Conservation (phyloP, 2,113 vertebrate genomes). For the Trichechus manatus region DNA sequence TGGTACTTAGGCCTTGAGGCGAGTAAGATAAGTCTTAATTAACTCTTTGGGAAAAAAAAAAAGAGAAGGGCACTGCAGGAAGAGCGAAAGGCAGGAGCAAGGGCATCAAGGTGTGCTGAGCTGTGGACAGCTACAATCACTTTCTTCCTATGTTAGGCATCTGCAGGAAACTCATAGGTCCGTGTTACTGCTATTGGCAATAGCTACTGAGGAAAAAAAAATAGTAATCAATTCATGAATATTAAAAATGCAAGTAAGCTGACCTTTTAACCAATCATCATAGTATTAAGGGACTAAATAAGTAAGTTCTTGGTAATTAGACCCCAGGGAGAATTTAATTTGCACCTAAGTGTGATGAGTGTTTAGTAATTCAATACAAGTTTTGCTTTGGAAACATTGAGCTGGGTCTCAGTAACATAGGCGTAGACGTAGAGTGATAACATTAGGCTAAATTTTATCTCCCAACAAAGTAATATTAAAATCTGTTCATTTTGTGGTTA, state of each 20-base stretch:
- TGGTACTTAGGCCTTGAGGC: neutral
- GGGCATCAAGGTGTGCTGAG: rapidly evolving
- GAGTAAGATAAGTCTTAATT: neutral
- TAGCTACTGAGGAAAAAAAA: neutral
- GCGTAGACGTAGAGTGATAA: neutral
- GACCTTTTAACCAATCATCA: slow-evolving; percentile 69
- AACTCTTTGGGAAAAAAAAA: neutral
- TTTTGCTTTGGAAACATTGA: neutral
- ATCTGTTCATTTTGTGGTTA: neutral
- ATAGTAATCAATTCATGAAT: slow-evolving; percentile 47
- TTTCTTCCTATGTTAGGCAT: neutral
- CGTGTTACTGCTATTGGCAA: neutral
- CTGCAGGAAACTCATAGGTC: neutral
- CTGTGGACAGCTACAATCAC: neutral
- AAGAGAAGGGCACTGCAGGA: neutral
- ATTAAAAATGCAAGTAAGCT: slow-evolving; percentile 66
- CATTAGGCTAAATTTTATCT: neutral
- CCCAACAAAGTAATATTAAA: neutral
- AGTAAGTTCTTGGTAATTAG: slow-evolving; percentile 67
- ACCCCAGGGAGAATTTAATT: slow-evolving; percentile 64
- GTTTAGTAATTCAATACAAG: slow-evolving; percentile 16
- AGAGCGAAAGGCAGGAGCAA: neutral
- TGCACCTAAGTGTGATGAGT: slow-evolving; percentile 61
- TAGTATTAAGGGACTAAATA: slow-evolving; percentile 52
- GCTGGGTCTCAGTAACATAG: neutral